phyloP scores from a whole-genome alignment of 1,140 invertebrate genomes.

The Teleogryllus occipitalis region DNA sequence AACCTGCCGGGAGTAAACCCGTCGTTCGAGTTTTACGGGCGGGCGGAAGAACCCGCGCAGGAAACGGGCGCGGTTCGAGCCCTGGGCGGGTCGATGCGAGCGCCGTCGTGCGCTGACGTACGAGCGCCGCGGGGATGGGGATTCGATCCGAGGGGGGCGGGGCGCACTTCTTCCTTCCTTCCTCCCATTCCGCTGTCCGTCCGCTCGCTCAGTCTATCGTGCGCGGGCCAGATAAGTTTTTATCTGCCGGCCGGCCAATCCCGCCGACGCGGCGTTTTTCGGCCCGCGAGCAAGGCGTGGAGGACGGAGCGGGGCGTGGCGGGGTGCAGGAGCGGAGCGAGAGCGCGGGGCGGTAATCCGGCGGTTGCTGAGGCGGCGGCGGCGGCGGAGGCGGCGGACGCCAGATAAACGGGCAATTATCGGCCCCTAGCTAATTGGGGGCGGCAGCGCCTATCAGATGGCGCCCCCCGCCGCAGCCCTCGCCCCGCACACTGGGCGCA shows the following conservation, averaged over 20 bases:
- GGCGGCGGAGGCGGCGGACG: too few species aligned
- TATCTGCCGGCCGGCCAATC: not conserved
- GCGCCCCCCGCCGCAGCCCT: not conserved
- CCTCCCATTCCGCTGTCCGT: not conserved
- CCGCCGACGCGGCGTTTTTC: not conserved
- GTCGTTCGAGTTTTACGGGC: too few species aligned
- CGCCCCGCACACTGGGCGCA: not conserved
- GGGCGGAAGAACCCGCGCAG: too few species aligned
- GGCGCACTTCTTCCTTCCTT: too few species aligned
- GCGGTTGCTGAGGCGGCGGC: not conserved
- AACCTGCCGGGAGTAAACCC: too few species aligned
- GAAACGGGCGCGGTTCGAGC: too few species aligned
- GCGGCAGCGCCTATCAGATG: not conserved
- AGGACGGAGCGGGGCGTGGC: not conserved
- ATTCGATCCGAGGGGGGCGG: too few species aligned
- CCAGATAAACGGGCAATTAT: constrained; percentile 1
- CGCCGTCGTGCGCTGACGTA: too few species aligned
- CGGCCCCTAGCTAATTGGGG: not conserved
- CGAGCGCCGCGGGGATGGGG: too few species aligned
- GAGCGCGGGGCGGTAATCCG: not conserved
- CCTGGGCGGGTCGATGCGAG: too few species aligned
- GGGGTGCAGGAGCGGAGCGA: too few species aligned
- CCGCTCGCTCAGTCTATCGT: not conserved
- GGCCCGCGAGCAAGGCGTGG: too few species aligned
- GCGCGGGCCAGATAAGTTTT: not conserved